phyloP scores from a whole-genome alignment of 2,888 invertebrate species.

The Nephrotoma guestfalica region DNA sequence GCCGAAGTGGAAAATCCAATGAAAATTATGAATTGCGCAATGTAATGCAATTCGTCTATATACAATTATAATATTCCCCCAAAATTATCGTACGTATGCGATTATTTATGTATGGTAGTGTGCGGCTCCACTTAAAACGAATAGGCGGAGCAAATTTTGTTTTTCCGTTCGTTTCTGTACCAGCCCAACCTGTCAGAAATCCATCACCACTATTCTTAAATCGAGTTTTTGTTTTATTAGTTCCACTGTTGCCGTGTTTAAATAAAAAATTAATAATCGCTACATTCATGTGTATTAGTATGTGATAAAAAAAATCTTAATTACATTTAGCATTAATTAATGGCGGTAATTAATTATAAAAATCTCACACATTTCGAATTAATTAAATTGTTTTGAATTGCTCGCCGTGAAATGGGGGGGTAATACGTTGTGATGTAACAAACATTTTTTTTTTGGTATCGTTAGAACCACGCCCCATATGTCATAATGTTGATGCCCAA shows the following conservation, averaged over 20 bases:
- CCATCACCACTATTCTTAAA: not conserved
- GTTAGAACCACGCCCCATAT: slow-evolving; percentile 1
- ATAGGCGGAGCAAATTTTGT: not conserved
- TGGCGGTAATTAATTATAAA: not conserved
- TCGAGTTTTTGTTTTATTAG: not conserved
- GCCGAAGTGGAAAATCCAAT: not conserved
- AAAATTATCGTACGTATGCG: not conserved
- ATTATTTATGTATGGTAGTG: not conserved
- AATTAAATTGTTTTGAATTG: not conserved
- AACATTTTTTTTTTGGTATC: not conserved
- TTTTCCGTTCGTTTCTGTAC: not conserved
- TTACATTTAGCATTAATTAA: not conserved
- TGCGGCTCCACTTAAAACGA: not conserved
- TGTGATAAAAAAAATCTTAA: not conserved
- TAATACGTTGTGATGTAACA: not conserved
- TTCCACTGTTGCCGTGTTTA: not conserved
- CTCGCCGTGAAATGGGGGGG: not conserved
- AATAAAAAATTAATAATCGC: not conserved
- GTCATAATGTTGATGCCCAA: slow-evolving; percentile 16
- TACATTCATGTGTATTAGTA: not conserved
- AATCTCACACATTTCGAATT: not conserved
- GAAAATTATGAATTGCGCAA: not conserved
- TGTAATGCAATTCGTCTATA: not conserved
- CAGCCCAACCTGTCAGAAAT: not conserved
- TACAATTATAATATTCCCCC: not conserved